phyloP scores from a whole-genome alignment of 2,797 vertebrate genomes.

The Scarus forsteni region DNA sequence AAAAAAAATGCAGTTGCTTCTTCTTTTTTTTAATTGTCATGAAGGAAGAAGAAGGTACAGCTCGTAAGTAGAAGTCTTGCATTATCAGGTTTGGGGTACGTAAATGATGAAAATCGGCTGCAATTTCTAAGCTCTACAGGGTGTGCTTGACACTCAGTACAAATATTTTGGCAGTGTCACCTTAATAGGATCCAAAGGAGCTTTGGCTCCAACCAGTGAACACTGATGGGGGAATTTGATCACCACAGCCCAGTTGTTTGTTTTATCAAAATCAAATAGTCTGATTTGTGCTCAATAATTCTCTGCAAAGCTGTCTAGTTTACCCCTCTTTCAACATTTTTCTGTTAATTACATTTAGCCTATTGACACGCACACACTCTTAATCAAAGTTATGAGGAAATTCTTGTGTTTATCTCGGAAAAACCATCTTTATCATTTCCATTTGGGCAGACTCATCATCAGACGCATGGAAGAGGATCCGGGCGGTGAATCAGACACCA shows the following conservation, averaged over 20 bases:
- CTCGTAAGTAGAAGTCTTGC: neutral
- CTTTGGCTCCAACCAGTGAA: neutral
- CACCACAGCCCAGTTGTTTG: neutral
- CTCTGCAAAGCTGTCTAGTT: neutral
- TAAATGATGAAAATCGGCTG: neutral
- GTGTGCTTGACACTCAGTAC: neutral
- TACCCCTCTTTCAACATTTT: neutral
- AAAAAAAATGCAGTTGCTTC: too few species aligned
- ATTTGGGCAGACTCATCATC: slow-evolving; percentile 23
- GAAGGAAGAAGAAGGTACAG: neutral
- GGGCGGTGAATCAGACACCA: slow-evolving; percentile 46
- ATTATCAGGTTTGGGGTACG: neutral
- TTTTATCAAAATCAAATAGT: neutral
- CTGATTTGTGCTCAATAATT: neutral
- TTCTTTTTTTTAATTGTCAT: too few species aligned
- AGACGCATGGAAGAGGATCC: slow-evolving; percentile 29
- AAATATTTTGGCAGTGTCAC: neutral
- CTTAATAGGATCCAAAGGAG: neutral
- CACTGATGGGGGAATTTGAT: neutral
- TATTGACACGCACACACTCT: neutral
- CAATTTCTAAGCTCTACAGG: neutral
- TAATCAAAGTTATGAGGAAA: neutral
- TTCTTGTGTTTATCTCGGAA: neutral
- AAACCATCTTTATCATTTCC: slow-evolving; percentile 23
- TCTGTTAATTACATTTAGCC: neutral